Base-by-base conservation (phyloP, 1,140 invertebrate species). In the Temnothorax curvispinosus region DNA sequence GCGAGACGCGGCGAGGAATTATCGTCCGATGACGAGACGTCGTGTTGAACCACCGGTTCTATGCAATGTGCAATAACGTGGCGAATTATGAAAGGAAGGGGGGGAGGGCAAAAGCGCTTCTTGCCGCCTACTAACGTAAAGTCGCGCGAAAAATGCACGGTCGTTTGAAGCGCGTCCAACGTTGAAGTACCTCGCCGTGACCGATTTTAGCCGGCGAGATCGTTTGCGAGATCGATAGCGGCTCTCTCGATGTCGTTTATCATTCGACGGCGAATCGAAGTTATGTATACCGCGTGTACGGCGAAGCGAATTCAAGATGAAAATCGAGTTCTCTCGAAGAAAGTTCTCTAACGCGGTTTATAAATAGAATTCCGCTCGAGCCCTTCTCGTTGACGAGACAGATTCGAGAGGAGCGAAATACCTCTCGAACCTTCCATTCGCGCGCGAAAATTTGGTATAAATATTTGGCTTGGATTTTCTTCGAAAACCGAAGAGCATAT, bases 11-110 rank as follows among this genome's bases (percentile, higher is more conserved):
- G 21, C 8, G 54, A 60, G 27, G 58, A 80, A 90, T 91, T 87
- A 76, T 52, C 44, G 50, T 52, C 62, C 87, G 85, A 89, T 82
- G 81, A 90, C n/a, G 52, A 27, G 27, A 38, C 74, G 21, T 41
- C 76, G 41, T 54, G 32, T 65, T 9, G 47, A 54, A 7, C 44
- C 88, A 81, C 85, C 44, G 56, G 50, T 65, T 76, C 62, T 65
- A 38, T 18, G 52, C 35, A 65, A 81, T 86, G 52, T 50, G 81
- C 65, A 90, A 90, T 86, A 89, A 90, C 32, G 54, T 15, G 58
- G 52, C 27, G 54, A 74, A 88, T 91, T 90, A 91, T 87, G 87
- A 91, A 87, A 91, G 77, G 65, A 54, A 18, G n/a, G 27, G 38
- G 77, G 11, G 58, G 47, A 69, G 7, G 18, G 52, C 18, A 2